Conservation (phyloP, 2,113 vertebrate species). For the Pyrgilauda ruficollis region DNA sequence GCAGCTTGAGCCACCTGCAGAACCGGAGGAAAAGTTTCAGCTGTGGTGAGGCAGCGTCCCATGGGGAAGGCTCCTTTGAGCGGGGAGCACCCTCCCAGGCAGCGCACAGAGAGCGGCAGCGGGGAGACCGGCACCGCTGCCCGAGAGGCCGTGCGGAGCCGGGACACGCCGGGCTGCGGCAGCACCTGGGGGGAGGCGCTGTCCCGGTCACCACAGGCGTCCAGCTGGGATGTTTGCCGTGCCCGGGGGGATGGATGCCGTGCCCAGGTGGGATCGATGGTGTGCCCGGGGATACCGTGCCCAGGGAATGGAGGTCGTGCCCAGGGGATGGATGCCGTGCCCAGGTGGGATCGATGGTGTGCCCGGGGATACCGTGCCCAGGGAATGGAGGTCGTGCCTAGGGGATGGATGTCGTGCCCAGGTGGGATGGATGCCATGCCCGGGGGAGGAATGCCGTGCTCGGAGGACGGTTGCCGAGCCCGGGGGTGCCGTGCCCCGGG, state of each 20-base stretch:
- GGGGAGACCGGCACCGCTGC: not conserved
- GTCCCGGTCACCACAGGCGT: not conserved
- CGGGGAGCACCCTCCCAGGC: rapidly evolving
- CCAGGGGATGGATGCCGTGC: not conserved
- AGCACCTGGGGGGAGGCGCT: not conserved
- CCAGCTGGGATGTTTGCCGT: not conserved
- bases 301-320: not conserved
- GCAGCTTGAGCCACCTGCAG: not conserved
- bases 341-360: not conserved
- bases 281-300: no score
- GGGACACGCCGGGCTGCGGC: not conserved
- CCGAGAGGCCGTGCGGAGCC: not conserved
- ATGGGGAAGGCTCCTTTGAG: not conserved
- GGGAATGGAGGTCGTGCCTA: not conserved
- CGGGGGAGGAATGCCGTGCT: no score
- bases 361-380: no score
- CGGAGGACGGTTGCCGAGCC: not conserved
- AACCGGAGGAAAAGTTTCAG: not conserved
- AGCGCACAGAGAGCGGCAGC: rapidly evolving
- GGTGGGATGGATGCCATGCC: no score
- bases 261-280: not conserved
- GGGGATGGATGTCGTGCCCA: not conserved
- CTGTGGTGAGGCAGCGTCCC: not conserved
- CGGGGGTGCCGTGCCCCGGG: not conserved
- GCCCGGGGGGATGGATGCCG: not conserved